phyloP scores from a whole-genome alignment of 1,140 invertebrate species.

The Philopotamus ludificatus region DNA sequence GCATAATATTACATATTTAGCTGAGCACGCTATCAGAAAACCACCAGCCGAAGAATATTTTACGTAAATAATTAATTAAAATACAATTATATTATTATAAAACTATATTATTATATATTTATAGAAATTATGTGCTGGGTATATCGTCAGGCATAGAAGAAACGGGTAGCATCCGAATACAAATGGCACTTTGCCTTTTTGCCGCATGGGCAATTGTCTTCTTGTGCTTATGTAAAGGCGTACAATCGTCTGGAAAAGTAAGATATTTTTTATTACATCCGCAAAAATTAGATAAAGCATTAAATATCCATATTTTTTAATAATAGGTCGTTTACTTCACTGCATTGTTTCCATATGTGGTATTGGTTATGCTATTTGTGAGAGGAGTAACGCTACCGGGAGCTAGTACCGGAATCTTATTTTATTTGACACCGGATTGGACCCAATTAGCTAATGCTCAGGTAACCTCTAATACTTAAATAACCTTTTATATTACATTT shows the following conservation, averaged over 20 bases:
- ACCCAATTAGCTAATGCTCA: conserved; percentile 69
- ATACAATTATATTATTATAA: background rate
- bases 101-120: conserved; percentile 44
- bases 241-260: conserved; percentile 81
- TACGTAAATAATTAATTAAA: conserved; percentile 56
- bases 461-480: conserved; percentile 52
- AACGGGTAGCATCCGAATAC: conserved; percentile 64
- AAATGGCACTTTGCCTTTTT: conserved; percentile 69
- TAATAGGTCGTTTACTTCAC: conserved; percentile 78
- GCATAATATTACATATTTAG: conserved; percentile 55
- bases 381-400: conserved; percentile 79
- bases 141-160: conserved; percentile 72
- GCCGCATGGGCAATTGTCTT: conserved; percentile 80
- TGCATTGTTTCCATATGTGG: conserved; percentile 82
- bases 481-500: background rate
- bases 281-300: background rate
- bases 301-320: conserved; percentile 23
- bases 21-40: conserved; percentile 58
- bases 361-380: conserved; percentile 76
- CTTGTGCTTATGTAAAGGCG: conserved; percentile 77
- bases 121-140: conserved; percentile 71
- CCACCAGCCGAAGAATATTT: conserved; percentile 85
- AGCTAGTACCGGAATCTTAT: conserved; percentile 73
- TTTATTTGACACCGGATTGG: conserved; percentile 86
- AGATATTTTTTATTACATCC: background rate